These are phyloP conservation scores for Achroia grisella DNA, from an alignment of 1,140 invertebrate genomes.

Conservation along the genomic window DNA sequence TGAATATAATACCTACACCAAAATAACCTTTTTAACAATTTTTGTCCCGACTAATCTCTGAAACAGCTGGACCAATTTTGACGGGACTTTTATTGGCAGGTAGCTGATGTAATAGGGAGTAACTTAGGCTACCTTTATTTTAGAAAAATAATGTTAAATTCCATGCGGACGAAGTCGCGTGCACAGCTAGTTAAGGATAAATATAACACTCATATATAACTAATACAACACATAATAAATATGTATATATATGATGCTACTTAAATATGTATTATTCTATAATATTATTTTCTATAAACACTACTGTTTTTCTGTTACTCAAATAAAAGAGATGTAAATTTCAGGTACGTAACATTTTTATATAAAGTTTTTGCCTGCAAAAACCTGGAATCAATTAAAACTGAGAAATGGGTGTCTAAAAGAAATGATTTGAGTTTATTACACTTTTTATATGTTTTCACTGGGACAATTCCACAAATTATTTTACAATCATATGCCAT, in stretches of 20 bases:
- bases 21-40: too few species aligned
- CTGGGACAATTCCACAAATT: constrained; percentile 61
- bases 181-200: too few species aligned
- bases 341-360: constrained; percentile 53
- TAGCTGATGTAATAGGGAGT: too few species aligned
- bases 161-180: too few species aligned
- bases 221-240: not conserved
- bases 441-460: constrained; percentile 62
- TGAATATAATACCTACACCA: too few species aligned
- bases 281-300: not conserved
- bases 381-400: constrained; percentile 53
- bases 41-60: too few species aligned
- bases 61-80: too few species aligned
- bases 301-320: not conserved
- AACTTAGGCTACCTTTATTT: too few species aligned
- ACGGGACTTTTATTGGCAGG: too few species aligned
- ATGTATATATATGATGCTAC: not conserved
- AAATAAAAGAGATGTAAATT: not conserved
- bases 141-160: too few species aligned
- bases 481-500: constrained; percentile 63
- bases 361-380: constrained; percentile 59
- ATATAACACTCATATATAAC: too few species aligned
- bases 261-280: not conserved
- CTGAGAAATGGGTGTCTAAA: constrained; percentile 47
- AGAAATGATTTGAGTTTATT: constrained; percentile 61